Evolutionary conservation across 2,888 invertebrate species (phyloP), one percentile per base, ranked within the genome.

Genomic region (Blastobasis lacticolella): DNA sequence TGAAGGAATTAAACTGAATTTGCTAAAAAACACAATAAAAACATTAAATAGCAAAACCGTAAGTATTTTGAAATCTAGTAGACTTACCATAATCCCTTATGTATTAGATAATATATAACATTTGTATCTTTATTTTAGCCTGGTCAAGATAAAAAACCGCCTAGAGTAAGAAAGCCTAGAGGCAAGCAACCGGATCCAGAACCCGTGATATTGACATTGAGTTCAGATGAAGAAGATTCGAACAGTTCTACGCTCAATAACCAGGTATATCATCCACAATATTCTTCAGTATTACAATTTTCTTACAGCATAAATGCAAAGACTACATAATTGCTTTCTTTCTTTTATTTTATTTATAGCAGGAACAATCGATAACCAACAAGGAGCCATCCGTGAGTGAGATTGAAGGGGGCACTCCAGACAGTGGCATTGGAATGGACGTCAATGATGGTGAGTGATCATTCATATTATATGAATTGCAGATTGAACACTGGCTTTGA

Each of bases 171-270:
- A 58, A 90, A 90, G 51, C 85, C 88, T 0, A 73, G 86, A 59
- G 83, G 85, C 36, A 89, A 89, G 58, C 79, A 87, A 57, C 88
- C 90, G 1, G 93, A 91, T 54, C 89, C 89, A 7, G 91, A 93
- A 66, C 91, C 93, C 42, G 92, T 93, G 6, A 91, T 93, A 64
- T 81, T 93, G 54, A 91, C 92, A 10, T 80, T 92, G 48, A 93
- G 93, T 69, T 93, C 93, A 49, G 93, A 93, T 65, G 93, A 93
- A 59, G 93, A 93, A 60, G 92, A 88, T 60, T 88, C 88, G n/a
- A 88, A 88, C 62, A 88, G 88, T 66, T 88, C 88, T 23, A 75
- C 81, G 68, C 63, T 81, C 53, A 78, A 78, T 60, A 77, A 70
- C 61, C 84, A 82, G 78, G 86, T 88, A 77, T 23, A 23, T 23